Percentiles rank a stretch among this genome's conserved stretches.
Conservation (phyloP, 2,888 invertebrate genomes). For the Zele albiditarsus region DNA sequence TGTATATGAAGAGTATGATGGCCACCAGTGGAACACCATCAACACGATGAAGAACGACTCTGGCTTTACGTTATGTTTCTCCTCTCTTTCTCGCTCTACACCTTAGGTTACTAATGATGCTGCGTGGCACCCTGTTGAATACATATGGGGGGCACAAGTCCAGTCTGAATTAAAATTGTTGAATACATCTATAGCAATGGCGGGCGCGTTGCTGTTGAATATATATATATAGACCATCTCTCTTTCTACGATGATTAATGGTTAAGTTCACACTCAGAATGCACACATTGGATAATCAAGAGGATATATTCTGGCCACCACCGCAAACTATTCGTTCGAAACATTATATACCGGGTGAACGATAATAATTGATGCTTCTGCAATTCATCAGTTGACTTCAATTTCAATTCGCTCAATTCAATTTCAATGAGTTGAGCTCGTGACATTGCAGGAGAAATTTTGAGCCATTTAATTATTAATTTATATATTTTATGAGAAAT, state of each 20-base stretch:
- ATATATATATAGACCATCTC: slow-evolving; percentile 53
- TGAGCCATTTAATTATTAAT: too few relatives aligned
- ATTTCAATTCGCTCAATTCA: too few relatives aligned
- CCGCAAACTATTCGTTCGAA: slow-evolving; percentile 63
- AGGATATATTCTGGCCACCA: slow-evolving; percentile 72
- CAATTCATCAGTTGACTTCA: too few relatives aligned
- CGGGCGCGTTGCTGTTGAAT: slow-evolving; percentile 18
- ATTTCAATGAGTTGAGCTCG: too few relatives aligned
- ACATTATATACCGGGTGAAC: slow-evolving; percentile 68
- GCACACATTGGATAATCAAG: slow-evolving; percentile 73
- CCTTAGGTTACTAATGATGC: slow-evolving; percentile 73
- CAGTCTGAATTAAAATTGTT: slow-evolving; percentile 71
- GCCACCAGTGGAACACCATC: slow-evolving; percentile 5
- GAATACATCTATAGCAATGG: slow-evolving; percentile 60
- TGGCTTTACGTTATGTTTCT: neutral
- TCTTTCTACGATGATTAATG: slow-evolving; percentile 72
- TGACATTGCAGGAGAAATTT: too few relatives aligned
- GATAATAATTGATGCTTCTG: neutral
- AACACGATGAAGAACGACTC: neutral
- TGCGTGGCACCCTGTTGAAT: slow-evolving; percentile 63
- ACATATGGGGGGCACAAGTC: slow-evolving; percentile 67
- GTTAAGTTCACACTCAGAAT: slow-evolving; percentile 73
- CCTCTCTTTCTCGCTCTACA: slow-evolving; percentile 62
- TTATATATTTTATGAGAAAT: neutral
- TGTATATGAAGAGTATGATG: neutral